phyloP scores from a whole-genome alignment of 2,797 vertebrate genomes.

The Notoglanidium macrostoma region DNA sequence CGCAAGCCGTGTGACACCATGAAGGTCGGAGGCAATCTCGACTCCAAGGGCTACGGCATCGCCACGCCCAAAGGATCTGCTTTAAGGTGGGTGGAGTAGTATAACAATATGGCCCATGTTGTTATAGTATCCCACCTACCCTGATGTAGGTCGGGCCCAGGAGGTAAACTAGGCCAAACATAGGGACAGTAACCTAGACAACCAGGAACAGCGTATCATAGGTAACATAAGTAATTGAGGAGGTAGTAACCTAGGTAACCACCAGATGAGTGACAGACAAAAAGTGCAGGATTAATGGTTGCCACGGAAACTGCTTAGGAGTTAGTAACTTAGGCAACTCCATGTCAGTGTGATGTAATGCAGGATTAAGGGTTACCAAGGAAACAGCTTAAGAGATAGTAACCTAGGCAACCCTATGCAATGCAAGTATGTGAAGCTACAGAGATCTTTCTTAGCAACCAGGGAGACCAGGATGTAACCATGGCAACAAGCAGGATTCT shows the following conservation, averaged over 20 bases:
- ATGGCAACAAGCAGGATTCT: slow-evolving; percentile 32
- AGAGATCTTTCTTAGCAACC: slow-evolving; percentile 23
- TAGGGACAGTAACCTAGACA: slow-evolving; percentile 44
- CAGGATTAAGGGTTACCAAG: slow-evolving; percentile 45
- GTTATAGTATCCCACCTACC: slow-evolving; percentile 99
- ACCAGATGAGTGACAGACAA: slow-evolving; percentile 7
- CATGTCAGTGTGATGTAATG: slow-evolving; percentile 19
- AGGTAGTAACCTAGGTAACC: slow-evolving; percentile 39
- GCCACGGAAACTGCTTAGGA: neutral
- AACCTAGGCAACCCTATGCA: slow-evolving; percentile 32
- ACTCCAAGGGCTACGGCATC: slow-evolving; percentile 98
- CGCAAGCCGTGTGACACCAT: slow-evolving; percentile 98
- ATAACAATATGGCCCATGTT: slow-evolving; percentile 98
- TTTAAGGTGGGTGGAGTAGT: slow-evolving; percentile 99
- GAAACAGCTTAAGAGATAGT: slow-evolving; percentile 37
- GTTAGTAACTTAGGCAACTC: slow-evolving; percentile 43
- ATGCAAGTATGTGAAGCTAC: slow-evolving; percentile 7
- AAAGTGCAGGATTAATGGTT: slow-evolving; percentile 6
- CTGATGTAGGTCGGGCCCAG: slow-evolving; percentile 82
- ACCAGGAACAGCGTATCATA: slow-evolving; percentile 24
- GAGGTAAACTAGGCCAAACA: slow-evolving; percentile 56
- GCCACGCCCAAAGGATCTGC: slow-evolving; percentile 98
- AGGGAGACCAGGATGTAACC: slow-evolving; percentile 19
- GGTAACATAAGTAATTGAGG: neutral
- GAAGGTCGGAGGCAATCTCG: slow-evolving; percentile 99